Conservation (phyloP, 2,113 vertebrate species). For the Sorex fumeus region DNA sequence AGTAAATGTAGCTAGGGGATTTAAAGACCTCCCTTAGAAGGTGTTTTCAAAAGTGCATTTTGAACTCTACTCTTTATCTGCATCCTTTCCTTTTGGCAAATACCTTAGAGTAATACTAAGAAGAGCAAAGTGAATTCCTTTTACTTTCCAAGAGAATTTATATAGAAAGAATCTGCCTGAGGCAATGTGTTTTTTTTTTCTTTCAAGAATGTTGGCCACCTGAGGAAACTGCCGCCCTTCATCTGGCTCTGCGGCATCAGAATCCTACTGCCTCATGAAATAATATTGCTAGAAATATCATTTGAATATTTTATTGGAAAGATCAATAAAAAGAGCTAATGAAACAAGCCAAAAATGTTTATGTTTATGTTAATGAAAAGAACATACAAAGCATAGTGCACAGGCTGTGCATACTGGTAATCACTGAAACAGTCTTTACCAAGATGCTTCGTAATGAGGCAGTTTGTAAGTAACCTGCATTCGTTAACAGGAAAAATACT, state of each 20-base stretch:
- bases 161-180: slow-evolving; percentile 61
- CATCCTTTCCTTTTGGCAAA: slow-evolving; percentile 16
- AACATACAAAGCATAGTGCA: not conserved
- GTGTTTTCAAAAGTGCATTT: not conserved
- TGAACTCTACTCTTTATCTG: slow-evolving; percentile 32
- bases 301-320: slow-evolving; percentile 43
- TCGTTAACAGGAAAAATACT: slow-evolving; percentile 43
- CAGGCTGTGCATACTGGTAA: not conserved
- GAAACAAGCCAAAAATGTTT: not conserved
- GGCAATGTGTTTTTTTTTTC: slow-evolving; percentile 56
- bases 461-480: not conserved
- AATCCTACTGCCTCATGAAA: not conserved
- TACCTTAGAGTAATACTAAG: slow-evolving; percentile 61
- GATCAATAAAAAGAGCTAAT: slow-evolving; percentile 21
- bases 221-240: slow-evolving; percentile 69
- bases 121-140: slow-evolving; percentile 52
- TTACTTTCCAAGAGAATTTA: slow-evolving; percentile 60
- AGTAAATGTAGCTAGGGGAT: slow-evolving; percentile 32
- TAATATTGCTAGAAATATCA: slow-evolving; percentile 2
- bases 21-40: slow-evolving; percentile 13
- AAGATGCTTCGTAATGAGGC: slow-evolving; percentile 35
- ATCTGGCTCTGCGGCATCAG: slow-evolving; percentile 45
- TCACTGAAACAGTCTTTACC: not conserved
- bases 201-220: slow-evolving; percentile 61
- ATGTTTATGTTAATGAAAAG: slow-evolving; percentile 37